phyloP scores from a whole-genome alignment of 2,797 vertebrate species.

The Typhlichthys eigenmanni region DNA sequence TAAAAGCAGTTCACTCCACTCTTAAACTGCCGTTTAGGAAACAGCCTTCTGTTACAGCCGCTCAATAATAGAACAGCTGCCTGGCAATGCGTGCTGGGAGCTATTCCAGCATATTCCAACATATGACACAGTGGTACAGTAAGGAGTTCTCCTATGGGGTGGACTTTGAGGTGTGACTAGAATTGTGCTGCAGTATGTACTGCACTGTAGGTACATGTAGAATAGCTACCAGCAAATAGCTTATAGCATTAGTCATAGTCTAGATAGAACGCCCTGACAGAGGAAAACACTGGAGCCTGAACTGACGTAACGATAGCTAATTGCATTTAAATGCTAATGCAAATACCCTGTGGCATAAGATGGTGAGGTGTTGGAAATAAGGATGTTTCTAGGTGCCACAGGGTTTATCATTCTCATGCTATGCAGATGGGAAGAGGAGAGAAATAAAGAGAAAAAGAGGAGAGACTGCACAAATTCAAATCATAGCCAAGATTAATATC shows the following conservation, averaged over 20 bases:
- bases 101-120: not conserved
- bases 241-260: too few species aligned
- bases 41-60: not conserved
- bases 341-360: not conserved
- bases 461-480: not conserved
- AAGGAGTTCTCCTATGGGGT: not conserved
- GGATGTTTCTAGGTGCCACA: not conserved
- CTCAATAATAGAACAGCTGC: not conserved
- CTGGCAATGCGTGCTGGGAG: slow-evolving; percentile 4
- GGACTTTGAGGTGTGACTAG: too few species aligned
- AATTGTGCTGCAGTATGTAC: too few species aligned
- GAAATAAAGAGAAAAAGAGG: not conserved
- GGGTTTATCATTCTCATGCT: not conserved
- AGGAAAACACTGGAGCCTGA: too few species aligned
- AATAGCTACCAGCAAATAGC: too few species aligned
- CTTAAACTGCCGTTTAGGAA: not conserved
- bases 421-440: not conserved
- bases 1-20: not conserved
- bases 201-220: too few species aligned
- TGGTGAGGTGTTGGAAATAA: not conserved
- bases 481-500: not conserved
- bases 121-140: not conserved
- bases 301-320: not conserved
- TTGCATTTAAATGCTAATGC: not conserved
- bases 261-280: too few species aligned